Percentiles rank a stretch among this genome's conserved stretches.
Evolutionary conservation across 2,113 vertebrate genomes (phyloP).

Genomic region (Eurypyga helias): DNA sequence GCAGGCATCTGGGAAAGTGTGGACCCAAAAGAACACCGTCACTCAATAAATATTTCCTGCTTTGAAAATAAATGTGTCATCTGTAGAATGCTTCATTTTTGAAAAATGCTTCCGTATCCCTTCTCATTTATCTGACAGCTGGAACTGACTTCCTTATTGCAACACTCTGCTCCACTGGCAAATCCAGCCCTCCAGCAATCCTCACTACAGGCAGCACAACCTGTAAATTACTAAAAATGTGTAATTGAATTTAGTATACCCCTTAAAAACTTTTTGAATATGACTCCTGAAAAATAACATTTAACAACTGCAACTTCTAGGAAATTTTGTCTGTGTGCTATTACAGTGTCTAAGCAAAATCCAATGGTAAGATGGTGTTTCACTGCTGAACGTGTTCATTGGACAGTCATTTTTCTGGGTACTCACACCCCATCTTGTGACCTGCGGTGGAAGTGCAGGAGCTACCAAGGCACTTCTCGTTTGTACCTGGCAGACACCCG

Average conservation of each 20-base stretch:
- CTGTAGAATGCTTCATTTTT: neutral
- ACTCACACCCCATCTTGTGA: constrained; percentile 10
- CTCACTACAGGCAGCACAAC: neutral
- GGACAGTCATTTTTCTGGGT: too few relatives aligned
- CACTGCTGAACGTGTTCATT: neutral
- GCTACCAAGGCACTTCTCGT: accelerated
- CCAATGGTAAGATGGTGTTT: accelerated
- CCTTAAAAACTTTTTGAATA: neutral
- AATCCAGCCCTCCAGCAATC: neutral
- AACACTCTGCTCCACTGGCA: neutral
- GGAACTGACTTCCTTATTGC: neutral
- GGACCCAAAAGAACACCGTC: neutral
- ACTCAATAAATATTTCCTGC: neutral
- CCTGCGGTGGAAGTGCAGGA: neutral
- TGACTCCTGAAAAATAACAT: neutral
- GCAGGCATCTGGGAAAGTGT: neutral
- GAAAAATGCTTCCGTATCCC: neutral
- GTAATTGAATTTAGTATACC: neutral
- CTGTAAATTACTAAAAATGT: neutral
- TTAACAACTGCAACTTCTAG: neutral
- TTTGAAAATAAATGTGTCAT: neutral
- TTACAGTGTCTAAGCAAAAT: too few relatives aligned
- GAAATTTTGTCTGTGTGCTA: neutral
- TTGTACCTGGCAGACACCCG: accelerated
- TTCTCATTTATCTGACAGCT: neutral